These are phyloP conservation scores for Serripes groenlandicus DNA, from an alignment of 2,888 invertebrate genomes.

Conservation along the genomic window DNA sequence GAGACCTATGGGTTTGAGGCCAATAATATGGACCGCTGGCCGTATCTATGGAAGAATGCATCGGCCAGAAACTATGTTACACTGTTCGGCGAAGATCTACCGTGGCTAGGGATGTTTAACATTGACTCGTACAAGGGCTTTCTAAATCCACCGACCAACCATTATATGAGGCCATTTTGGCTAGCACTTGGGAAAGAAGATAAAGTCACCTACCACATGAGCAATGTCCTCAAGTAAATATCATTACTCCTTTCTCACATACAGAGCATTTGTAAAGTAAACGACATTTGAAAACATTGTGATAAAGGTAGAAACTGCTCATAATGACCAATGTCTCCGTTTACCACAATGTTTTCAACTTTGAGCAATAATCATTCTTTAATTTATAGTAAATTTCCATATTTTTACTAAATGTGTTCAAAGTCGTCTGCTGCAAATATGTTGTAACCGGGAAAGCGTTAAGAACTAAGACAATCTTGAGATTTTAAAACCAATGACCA, in stretches of 20 bases:
- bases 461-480: no score
- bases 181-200: constrained; percentile 42
- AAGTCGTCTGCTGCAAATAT: no score
- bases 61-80: constrained; percentile 46
- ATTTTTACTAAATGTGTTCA: no score
- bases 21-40: constrained; percentile 39
- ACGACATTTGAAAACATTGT: no score
- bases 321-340: no score
- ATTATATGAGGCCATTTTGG: constrained; percentile 69
- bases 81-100: constrained; percentile 61
- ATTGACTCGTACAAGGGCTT: constrained; percentile 48
- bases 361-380: no score
- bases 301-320: no score
- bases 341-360: no score
- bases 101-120: constrained; percentile 55
- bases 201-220: constrained; percentile 2
- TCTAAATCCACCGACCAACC: constrained; percentile 50
- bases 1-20: constrained; percentile 42
- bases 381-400: no score
- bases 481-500: no score
- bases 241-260: neutral
- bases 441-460: no score
- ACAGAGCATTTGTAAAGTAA: no score
- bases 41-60: constrained; percentile 65
- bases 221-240: constrained; percentile 19